Evolutionary conservation across 92 coral and sea anemone species (phyloP).

Genomic region (Zoanthus sociatus): DNA sequence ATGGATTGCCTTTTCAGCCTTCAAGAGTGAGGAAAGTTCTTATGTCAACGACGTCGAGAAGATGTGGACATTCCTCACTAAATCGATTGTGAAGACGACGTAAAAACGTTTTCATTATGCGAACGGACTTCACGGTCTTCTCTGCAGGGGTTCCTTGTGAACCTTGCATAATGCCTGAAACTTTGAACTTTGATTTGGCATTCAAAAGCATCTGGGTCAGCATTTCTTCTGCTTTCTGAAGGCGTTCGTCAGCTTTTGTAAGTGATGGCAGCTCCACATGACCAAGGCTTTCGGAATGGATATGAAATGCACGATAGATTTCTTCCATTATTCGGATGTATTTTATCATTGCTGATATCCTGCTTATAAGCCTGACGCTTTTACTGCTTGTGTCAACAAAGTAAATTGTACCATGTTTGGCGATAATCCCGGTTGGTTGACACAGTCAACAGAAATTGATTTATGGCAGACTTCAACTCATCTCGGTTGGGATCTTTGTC

Average conservation of each 20-base stretch:
- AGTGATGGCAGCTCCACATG: slow-evolving; percentile 40
- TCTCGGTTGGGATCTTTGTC: slow-evolving; percentile 39
- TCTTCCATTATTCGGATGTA: too few relatives aligned
- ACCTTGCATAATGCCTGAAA: slow-evolving; percentile 44
- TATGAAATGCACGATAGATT: too few relatives aligned
- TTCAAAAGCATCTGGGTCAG: slow-evolving; percentile 40
- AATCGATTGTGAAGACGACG: slow-evolving; percentile 51
- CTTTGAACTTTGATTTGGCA: slow-evolving; percentile 46
- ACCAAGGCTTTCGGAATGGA: slow-evolving; percentile 1
- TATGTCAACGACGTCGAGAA: slow-evolving; percentile 42
- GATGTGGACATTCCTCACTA: slow-evolving; percentile 55
- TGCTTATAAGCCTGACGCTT: too few relatives aligned
- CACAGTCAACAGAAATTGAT: slow-evolving; percentile 37
- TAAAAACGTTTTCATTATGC: slow-evolving; percentile 53
- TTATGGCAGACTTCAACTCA: slow-evolving; percentile 62
- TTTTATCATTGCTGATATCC: too few relatives aligned
- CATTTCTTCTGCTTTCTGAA: slow-evolving; percentile 39
- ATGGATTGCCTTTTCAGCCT: too few relatives aligned
- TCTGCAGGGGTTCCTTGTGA: slow-evolving; percentile 57
- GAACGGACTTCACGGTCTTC: slow-evolving; percentile 45
- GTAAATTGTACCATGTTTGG: too few relatives aligned
- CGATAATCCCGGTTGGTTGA: too few relatives aligned
- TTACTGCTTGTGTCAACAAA: too few relatives aligned
- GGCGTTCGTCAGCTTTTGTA: slow-evolving; percentile 25
- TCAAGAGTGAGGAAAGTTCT: neutral